Conservation (phyloP, 2,888 invertebrate genomes). For the Morpho helenor region DNA sequence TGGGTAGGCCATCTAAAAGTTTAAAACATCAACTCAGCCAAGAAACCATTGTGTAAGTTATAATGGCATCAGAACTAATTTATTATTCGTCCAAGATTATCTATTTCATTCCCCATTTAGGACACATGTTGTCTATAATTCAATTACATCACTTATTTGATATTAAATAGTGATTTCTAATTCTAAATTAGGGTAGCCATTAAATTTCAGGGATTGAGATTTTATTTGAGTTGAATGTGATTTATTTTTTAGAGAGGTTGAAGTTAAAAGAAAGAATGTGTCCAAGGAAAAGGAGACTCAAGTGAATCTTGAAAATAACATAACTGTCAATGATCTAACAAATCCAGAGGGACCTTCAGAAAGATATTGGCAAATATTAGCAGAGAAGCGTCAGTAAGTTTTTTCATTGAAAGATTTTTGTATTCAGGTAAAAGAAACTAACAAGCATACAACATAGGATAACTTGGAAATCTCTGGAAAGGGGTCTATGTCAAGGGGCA, state of each 20-base stretch:
- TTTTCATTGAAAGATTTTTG: background rate
- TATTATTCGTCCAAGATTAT: no score
- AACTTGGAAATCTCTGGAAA: no score
- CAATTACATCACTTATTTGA: no score
- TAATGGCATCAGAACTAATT: background rate
- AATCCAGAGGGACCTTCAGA: conserved; percentile 84
- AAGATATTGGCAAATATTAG: conserved; percentile 87
- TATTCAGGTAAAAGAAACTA: no score
- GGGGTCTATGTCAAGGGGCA: no score
- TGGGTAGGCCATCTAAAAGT: conserved; percentile 79
- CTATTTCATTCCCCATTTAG: background rate
- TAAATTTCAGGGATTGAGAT: background rate
- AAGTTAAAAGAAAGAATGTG: conserved; percentile 70
- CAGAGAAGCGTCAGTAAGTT: conserved; percentile 83
- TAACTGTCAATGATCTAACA: conserved; percentile 84
- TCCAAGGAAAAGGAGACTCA: conserved; percentile 82
- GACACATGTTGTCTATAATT: no score
- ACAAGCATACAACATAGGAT: no score
- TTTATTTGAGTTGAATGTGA: background rate
- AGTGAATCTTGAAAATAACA: conserved; percentile 74
- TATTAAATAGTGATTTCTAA: no score
- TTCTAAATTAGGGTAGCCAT: no score
- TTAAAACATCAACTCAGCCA: conserved; percentile 72
- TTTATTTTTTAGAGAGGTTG: conserved; percentile 49
- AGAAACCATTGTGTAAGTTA: conserved; percentile 70